A percentile compares a stretch with the other conserved stretches of the same genome.
These are phyloP conservation scores for Colletes collaris DNA, from an alignment of 2,888 invertebrate genomes.

Conservation along the genomic window DNA sequence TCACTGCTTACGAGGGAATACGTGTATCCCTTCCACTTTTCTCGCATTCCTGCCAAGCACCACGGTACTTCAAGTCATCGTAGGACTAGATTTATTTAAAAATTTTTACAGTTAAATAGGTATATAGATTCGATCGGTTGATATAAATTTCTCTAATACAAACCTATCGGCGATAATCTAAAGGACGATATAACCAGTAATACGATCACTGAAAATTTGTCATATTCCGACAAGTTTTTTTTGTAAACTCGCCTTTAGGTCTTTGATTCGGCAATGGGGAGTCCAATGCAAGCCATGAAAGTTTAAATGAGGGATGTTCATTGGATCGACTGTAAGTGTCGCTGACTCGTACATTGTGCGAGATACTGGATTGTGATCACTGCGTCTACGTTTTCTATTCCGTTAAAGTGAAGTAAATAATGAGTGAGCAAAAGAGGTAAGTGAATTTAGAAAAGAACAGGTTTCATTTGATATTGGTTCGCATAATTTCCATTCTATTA, in stretches of 20 bases:
- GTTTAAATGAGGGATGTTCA: constrained; percentile 62
- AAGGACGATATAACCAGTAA: no score
- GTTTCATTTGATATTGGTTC: constrained; percentile 2
- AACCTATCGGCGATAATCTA: no score
- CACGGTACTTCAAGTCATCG: no score
- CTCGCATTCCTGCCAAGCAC: no score
- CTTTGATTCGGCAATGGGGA: constrained; percentile 40
- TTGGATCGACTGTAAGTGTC: constrained; percentile 56
- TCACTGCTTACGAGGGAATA: no score
- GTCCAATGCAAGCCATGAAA: constrained; percentile 59
- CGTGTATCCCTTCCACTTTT: no score
- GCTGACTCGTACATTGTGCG: constrained; percentile 58
- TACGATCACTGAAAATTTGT: neutral
- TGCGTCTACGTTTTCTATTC: constrained; percentile 64
- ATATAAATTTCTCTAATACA: no score
- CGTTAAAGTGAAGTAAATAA: constrained; percentile 67
- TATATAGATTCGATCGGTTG: no score
- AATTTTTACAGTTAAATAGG: no score
- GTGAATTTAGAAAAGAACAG: constrained; percentile 21
- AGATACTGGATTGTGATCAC: constrained; percentile 55
- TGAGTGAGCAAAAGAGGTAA: constrained; percentile 81
- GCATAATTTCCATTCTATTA: constrained; percentile 40
- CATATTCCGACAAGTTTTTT: neutral
- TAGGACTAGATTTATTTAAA: no score
- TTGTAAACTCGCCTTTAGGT: constrained; percentile 30